Evolutionary conservation across 2,797 vertebrate species (phyloP), one percentile per base, ranked within the genome.

Genomic region (Leucoraja ocellata): DNA sequence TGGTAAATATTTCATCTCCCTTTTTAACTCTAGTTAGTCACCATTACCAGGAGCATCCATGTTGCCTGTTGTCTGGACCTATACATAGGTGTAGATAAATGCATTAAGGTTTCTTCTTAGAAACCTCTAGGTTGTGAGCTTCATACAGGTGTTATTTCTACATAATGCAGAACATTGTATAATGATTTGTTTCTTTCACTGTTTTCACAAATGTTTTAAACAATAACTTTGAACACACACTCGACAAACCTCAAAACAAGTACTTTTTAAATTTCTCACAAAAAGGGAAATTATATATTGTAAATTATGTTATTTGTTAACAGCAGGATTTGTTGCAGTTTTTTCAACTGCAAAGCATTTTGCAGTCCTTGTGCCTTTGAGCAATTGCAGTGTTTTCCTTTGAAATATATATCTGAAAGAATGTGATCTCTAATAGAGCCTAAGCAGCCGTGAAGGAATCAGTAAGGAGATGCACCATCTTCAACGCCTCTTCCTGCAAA

Each of bases 381-480:
- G 84, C 61, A 65, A 1, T 32, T 61, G n/a, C 5, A 65, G 21
- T 7, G 8, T 65, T 86, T 65, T 86, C n/a, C 58, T 88, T 88
- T n/a, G 32, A 13, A 88, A 68, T 65, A 21, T 21, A 21, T 88
- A 88, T 68, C 14, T 78, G 10, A 63, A 21, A 86, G 36, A 32
- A 36, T 73, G 21, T 93, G 9, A 23, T 88, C 61, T 81, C 36
- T 83, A 54, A 79, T 94, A 99, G 99, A 99, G 96, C 94, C 96
- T 99, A 95, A 99, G 98, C 96, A 98, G 98, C 93, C 99, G 98
- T 88, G 98, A 99, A 94, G 99, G 99, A 5, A 96, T 99, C 94
- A 99, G 98, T 95, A 99, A 99, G 95, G 99, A 99, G 96, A 99
- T 99, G 98, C 98, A 99, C 95, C 98, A 99, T 94, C 97, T 99